Evolutionary conservation across 2,797 vertebrate genomes (phyloP).

Genomic region (Onychomys torridus): DNA sequence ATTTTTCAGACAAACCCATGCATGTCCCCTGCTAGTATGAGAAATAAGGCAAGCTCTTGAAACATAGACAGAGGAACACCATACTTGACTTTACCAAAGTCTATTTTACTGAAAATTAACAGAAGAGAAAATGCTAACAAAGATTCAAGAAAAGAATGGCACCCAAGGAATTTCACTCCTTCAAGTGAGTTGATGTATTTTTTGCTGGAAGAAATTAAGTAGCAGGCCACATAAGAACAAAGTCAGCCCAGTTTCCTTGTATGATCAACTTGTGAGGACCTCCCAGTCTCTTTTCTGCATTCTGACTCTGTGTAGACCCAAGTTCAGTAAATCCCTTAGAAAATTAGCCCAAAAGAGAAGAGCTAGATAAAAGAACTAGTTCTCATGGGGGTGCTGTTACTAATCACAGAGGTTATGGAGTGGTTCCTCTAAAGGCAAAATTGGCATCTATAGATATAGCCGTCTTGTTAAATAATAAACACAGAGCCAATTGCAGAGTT

Average conservation of each 20-base stretch:
- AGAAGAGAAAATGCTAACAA: neutral
- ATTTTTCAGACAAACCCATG: neutral
- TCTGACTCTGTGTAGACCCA: neutral
- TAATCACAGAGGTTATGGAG: neutral
- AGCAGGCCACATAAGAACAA: neutral
- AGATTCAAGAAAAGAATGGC: neutral
- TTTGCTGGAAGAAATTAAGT: neutral
- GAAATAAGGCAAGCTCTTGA: neutral
- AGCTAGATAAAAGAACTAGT: neutral
- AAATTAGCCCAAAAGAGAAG: neutral
- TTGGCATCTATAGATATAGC: too few relatives aligned
- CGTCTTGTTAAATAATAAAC: too few relatives aligned
- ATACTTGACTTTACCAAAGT: neutral
- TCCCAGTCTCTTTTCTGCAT: neutral
- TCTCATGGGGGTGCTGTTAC: neutral
- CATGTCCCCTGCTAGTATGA: neutral
- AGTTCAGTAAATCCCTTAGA: neutral
- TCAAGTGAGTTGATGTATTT: neutral
- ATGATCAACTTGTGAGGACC: neutral
- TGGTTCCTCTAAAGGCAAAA: neutral
- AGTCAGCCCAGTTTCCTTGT: neutral
- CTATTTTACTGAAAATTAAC: neutral
- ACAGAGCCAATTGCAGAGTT: too few relatives aligned
- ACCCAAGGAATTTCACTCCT: neutral
- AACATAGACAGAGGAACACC: neutral